Evolutionary conservation across 2,113 vertebrate genomes (phyloP), one percentile per base, ranked within the genome.

Genomic region (Bos taurus): DNA sequence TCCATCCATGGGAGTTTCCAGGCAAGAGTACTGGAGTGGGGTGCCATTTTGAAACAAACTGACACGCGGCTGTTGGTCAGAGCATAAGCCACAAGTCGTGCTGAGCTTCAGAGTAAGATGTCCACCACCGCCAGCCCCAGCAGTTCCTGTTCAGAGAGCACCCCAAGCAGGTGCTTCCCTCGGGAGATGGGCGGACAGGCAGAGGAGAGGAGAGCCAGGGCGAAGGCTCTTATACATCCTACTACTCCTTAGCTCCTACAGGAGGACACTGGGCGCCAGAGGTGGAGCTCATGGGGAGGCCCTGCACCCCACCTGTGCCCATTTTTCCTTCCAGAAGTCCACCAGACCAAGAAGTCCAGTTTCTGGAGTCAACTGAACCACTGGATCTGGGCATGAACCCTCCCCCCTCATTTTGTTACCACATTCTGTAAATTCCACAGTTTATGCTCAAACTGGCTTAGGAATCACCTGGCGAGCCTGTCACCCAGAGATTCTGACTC

Each of bases 41-140:
- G 4, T 36, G 17, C 64, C 62, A 67, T 67, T 33, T n/a, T 10
- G 14, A 62, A 92, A 25, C 46, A 54, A 71, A 60, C 19, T 5
- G 5, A n/a, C 43, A 1, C 0, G 5, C 5, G 2, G 0, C 3
- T 9, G 2, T 21, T 52, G 33, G 26, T 23, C 33, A 46, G n/a
- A 40, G 30, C 2, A 1, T 16, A 2, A 46, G 15, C 4, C 87
- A 59, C 52, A 50, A 52, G 36, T 30, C 4, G 1, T 21, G 11
- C 12, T 2, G 7, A 50, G 48, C 33, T 48, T 71, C 19, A 0
- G 64, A 28, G 62, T 40, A 74, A 5, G 50, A 52, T 0, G 0
- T 1, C 46, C n/a, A n/a, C 28, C 2, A 0, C n/a, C 48, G 1
- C 17, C 67, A 21, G 1, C 17, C 48, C 25, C 16, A 33, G 89